phyloP scores from a whole-genome alignment of 2,888 invertebrate genomes.

The Drosophila robusta region DNA sequence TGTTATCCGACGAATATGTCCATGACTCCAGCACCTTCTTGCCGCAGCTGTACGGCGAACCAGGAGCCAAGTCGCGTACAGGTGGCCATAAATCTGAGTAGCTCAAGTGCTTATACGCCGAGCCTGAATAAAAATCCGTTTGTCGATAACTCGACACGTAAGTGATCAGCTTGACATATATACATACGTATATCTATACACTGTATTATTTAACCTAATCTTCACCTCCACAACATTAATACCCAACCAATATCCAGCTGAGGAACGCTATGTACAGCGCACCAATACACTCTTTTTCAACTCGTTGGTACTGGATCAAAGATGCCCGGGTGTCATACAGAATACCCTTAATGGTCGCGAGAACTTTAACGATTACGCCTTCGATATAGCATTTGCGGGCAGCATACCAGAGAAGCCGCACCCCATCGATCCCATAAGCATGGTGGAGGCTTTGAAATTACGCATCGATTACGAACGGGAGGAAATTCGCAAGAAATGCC shows the following conservation, averaged over 20 bases:
- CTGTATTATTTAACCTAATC: not conserved
- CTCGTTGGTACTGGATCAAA: constrained; percentile 61
- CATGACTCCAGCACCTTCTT: not conserved
- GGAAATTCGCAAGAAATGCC: constrained; percentile 36
- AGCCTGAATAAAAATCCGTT: not conserved
- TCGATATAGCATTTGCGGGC: constrained; percentile 52
- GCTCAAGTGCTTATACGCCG: no score
- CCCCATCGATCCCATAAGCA: constrained; percentile 68
- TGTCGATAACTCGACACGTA: constrained; percentile 29
- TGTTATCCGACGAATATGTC: not conserved
- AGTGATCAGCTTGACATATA: constrained; percentile 5
- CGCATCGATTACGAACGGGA: constrained; percentile 70
- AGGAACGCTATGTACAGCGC: constrained; percentile 38
- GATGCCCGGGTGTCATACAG: constrained; percentile 72
- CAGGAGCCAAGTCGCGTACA: not conserved
- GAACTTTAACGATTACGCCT: constrained; percentile 68
- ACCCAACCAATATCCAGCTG: constrained; percentile 25
- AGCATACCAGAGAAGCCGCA: constrained; percentile 38
- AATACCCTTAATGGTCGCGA: constrained; percentile 56
- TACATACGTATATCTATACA: not conserved
- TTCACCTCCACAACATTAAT: not conserved
- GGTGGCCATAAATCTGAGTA: not conserved
- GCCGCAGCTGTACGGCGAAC: not conserved
- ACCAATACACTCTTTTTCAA: constrained; percentile 43
- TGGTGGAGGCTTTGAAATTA: constrained; percentile 74